A percentile compares a stretch with the other conserved stretches of the same genome.
Evolutionary conservation across 2,888 invertebrate genomes (phyloP).

Genomic region (Torymus texanus): DNA sequence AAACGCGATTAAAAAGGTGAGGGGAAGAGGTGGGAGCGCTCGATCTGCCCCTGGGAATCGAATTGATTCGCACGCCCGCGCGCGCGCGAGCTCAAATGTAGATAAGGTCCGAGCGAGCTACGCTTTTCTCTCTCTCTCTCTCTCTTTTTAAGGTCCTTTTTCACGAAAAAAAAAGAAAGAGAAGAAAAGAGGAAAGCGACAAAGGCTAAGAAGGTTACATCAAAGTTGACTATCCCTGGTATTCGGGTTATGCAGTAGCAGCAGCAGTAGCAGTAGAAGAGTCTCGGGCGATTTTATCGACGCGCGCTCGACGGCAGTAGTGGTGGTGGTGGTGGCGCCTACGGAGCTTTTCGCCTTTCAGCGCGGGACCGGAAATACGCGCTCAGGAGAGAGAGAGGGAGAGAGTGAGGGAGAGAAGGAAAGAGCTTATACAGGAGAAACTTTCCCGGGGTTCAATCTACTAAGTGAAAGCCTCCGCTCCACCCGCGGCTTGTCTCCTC

Average conservation of each 20-base stretch:
- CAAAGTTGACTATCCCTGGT: slow-evolving; percentile 36
- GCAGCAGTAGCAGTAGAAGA: neutral
- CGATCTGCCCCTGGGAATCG: slow-evolving; percentile 22
- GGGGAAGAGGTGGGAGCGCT: neutral
- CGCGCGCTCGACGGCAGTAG: neutral
- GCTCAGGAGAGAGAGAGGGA: too few relatives aligned
- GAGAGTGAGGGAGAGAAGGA: too few relatives aligned
- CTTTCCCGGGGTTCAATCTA: slow-evolving; percentile 65
- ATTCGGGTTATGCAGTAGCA: slow-evolving; percentile 14
- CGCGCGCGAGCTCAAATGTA: slow-evolving; percentile 27
- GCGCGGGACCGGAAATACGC: too few relatives aligned
- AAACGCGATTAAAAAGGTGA: slow-evolving; percentile 49
- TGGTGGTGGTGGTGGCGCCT: slow-evolving; percentile 26
- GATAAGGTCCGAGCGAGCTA: slow-evolving; percentile 12
- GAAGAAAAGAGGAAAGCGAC: slow-evolving; percentile 1
- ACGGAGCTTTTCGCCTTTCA: slow-evolving; percentile 40
- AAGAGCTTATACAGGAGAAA: slow-evolving; percentile 12
- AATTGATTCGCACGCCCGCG: slow-evolving; percentile 43
- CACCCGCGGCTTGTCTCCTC: slow-evolving; percentile 31
- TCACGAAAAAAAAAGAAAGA: slow-evolving; percentile 10
- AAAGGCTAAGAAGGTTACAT: slow-evolving; percentile 43
- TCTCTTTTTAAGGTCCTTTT: neutral
- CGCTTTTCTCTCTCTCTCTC: neutral
- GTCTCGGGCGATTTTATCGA: slow-evolving; percentile 43
- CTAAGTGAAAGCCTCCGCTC: slow-evolving; percentile 67